These are phyloP conservation scores for Alfaro cultratus DNA, from an alignment of 2,797 vertebrate genomes.

Conservation along the genomic window DNA sequence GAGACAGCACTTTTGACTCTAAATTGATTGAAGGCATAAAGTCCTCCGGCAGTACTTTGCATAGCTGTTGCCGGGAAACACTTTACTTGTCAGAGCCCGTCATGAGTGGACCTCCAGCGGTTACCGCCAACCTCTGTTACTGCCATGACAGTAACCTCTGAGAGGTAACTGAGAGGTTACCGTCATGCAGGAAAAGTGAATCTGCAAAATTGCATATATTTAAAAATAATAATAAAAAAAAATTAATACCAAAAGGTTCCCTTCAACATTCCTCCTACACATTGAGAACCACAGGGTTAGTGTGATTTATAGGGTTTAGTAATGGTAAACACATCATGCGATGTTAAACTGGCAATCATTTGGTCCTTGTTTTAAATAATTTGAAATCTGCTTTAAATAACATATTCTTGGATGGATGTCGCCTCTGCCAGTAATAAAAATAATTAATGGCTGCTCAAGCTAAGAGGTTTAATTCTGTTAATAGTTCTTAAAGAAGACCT, in stretches of 20 bases:
- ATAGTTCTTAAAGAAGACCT: not conserved
- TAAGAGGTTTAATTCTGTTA: not conserved
- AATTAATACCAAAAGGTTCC: not conserved
- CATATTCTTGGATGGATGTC: not conserved
- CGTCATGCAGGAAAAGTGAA: not conserved
- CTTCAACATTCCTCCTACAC: not conserved
- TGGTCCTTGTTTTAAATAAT: not conserved
- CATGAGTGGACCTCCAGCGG: not conserved
- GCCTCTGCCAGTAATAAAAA: not conserved
- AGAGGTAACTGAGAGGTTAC: not conserved
- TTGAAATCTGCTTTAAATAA: not conserved
- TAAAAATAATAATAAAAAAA: not conserved
- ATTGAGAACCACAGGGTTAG: constrained; percentile 22
- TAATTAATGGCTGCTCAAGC: not conserved
- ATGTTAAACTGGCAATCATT: not conserved
- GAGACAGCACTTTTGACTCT: not conserved
- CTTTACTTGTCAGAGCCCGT: not conserved
- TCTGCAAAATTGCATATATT: not conserved
- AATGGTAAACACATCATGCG: not conserved
- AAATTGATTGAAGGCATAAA: not conserved
- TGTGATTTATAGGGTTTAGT: not conserved
- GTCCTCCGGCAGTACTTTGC: not conserved
- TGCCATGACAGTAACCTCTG: no score
- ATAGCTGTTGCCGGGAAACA: not conserved
- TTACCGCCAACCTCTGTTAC: not conserved